Base-by-base conservation (phyloP, 1,140 invertebrate genomes). In the Antheraea pernyi region DNA sequence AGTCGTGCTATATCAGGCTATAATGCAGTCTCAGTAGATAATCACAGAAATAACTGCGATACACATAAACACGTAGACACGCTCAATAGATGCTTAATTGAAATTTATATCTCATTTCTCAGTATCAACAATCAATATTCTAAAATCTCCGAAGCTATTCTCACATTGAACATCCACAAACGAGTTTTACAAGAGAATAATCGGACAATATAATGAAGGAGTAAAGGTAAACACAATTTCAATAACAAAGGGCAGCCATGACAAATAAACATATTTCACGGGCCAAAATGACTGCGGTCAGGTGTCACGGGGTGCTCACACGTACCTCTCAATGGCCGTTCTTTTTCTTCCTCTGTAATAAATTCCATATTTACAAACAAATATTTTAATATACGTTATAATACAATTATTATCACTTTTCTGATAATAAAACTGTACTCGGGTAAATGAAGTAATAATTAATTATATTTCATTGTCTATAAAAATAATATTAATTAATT, bases 231-330 rank as follows among this genome's bases (percentile, higher is more conserved):
- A 92, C 90, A 92, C 81, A 84, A 92, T 92, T 92, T 92, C 87
- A 92, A 92, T 92, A 92, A 92, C 90, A 92, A 92, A 91, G 82
- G 86, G 80, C 81, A 85, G 80, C 85, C 84, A 89, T 86, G 87
- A 92, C 90, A 92, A 92, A 92, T 92, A 92, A 92, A 91, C 90
- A 92, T 92, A 91, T 92, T 92, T 92, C 88, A 91, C 84, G 85
- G 86, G 82, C 87, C 85, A 90, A 91, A 91, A 91, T 89, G 87
- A 86, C 89, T 89, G 85, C 85, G 89, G 88, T 91, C 89, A 91
- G 87, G 88, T 91, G 88, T 91, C 89, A 86, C 81, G 79, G 65
- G 75, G 73, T 74, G 78, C 80, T 78, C 76, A 79, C 69, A 63
- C 72, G 63, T 70, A 74, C 72, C 69, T 42, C 68, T 75, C 76